These are phyloP conservation scores for Bradypus variegatus DNA, from an alignment of 2,797 vertebrate species.

Conservation along the genomic window DNA sequence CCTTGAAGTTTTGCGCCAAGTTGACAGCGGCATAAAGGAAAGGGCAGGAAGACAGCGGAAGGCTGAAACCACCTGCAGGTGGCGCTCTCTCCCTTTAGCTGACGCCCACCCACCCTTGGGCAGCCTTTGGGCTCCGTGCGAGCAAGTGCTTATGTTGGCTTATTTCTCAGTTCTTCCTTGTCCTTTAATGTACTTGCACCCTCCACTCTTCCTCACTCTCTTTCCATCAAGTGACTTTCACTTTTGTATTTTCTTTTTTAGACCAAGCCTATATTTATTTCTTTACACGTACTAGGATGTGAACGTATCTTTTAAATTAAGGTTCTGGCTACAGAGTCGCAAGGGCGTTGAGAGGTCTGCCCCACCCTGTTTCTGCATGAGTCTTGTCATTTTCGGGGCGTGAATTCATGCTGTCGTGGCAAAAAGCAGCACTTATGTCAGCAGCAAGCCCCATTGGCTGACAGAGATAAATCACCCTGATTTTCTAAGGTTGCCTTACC, in stretches of 20 bases:
- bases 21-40: background rate
- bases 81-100: background rate
- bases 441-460: background rate
- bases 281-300: background rate
- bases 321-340: background rate
- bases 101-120: accelerated
- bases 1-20: background rate
- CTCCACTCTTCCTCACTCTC: background rate
- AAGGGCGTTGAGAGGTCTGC: background rate
- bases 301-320: background rate
- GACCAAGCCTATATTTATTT: background rate
- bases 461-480: background rate
- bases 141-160: background rate
- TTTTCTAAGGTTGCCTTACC: background rate
- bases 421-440: background rate
- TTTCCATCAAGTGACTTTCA: background rate
- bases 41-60: no score
- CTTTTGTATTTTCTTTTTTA: background rate
- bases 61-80: background rate
- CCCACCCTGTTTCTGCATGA: background rate
- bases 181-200: background rate
- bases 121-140: no score
- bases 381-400: background rate
- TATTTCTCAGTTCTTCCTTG: accelerated
- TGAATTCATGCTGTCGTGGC: background rate